These are phyloP conservation scores for Didymodactylos carnosus DNA, from an alignment of 2,888 invertebrate genomes.

Conservation along the genomic window DNA sequence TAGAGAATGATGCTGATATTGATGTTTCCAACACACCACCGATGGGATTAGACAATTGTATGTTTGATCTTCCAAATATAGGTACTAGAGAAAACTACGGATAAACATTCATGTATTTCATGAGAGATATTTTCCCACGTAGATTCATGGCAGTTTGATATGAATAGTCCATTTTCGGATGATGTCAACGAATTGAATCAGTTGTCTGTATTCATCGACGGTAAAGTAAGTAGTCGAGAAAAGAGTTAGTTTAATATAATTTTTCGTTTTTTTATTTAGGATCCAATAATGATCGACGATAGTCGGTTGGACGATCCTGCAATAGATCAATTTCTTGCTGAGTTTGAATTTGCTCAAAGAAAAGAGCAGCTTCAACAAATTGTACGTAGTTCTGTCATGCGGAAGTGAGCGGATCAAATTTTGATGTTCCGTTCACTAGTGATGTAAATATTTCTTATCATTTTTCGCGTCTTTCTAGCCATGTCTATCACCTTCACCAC, in stretches of 20 bases:
- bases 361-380: neutral
- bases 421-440: too few species aligned
- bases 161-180: neutral
- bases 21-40: neutral
- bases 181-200: neutral
- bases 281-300: neutral
- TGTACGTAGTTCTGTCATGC: too few species aligned
- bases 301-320: too few species aligned
- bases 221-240: neutral
- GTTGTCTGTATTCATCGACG: neutral
- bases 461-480: too few species aligned
- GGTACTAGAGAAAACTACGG: too few species aligned
- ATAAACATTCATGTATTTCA: too few species aligned
- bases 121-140: neutral
- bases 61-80: too few species aligned
- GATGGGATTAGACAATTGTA: too few species aligned
- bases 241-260: neutral
- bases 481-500: neutral
- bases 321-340: neutral
- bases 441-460: too few species aligned
- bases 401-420: too few species aligned
- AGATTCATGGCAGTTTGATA: too few species aligned
- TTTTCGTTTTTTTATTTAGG: neutral
- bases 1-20: neutral
- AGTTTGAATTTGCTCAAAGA: neutral